Evolutionary conservation across 2,113 vertebrate genomes (phyloP).

Genomic region (Himantopus leucocephalus): DNA sequence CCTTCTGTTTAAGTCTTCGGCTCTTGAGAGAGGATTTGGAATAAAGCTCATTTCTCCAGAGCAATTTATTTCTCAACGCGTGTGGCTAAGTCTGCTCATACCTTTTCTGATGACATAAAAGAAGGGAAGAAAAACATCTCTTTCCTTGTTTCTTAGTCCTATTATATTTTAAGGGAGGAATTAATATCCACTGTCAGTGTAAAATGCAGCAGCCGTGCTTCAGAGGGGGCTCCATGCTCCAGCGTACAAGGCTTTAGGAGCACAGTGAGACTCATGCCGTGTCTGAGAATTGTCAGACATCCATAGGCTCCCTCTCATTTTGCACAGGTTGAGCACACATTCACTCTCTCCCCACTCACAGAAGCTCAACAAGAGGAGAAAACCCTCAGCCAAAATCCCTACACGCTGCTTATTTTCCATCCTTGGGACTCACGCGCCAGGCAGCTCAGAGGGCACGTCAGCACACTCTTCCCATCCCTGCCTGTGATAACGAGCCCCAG

Average conservation of each 20-base stretch:
- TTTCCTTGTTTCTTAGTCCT: not conserved
- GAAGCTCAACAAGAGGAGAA: not conserved
- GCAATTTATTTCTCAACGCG: conserved; percentile 32
- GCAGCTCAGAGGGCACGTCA: not conserved
- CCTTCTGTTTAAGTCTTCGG: conserved; percentile 40
- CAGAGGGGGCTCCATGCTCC: not conserved
- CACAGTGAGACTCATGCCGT: not conserved
- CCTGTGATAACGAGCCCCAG: not conserved
- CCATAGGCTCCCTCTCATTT: not conserved
- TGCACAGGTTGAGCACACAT: not conserved
- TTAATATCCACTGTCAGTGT: not conserved
- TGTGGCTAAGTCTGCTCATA: not conserved
- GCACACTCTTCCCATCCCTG: not conserved
- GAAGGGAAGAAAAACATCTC: not conserved
- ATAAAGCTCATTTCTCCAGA: conserved; percentile 51
- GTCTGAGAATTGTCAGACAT: not conserved
- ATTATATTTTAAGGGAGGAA: not conserved
- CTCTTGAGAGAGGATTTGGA: conserved; percentile 39
- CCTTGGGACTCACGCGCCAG: fast-evolving
- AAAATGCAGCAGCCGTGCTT: not conserved
- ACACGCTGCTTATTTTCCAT: not conserved
- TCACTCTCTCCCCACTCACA: not conserved
- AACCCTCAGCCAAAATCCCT: not conserved
- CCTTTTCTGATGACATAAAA: not conserved
- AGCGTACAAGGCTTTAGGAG: not conserved